These are phyloP conservation scores for Anhinga anhinga DNA, from an alignment of 2,113 vertebrate genomes.

Conservation along the genomic window DNA sequence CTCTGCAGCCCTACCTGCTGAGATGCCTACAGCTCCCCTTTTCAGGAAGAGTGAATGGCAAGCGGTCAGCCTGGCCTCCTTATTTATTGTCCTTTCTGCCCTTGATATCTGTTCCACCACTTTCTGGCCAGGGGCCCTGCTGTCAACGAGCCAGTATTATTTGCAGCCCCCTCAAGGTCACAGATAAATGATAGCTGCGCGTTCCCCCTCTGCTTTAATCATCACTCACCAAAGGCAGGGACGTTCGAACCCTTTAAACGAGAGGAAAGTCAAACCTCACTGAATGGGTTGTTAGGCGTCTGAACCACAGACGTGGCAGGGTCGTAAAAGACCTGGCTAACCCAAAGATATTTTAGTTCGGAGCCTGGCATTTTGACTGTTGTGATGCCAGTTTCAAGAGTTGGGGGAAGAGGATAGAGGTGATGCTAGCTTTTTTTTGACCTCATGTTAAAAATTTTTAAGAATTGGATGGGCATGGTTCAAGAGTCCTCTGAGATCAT, in stretches of 20 bases:
- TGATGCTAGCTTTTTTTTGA: background rate
- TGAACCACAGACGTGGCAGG: background rate
- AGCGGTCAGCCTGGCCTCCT: background rate
- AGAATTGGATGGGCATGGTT: rapidly evolving
- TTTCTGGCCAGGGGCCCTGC: background rate
- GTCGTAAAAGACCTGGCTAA: background rate
- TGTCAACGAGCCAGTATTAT: background rate
- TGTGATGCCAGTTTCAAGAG: background rate
- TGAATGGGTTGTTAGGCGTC: background rate
- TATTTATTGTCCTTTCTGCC: background rate
- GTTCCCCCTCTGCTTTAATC: background rate
- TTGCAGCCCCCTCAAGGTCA: background rate
- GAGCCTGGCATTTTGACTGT: background rate
- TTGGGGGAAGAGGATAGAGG: background rate
- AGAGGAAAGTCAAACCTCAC: background rate
- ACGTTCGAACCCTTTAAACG: rapidly evolving
- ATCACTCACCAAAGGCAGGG: background rate
- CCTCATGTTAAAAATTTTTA: background rate
- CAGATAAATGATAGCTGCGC: background rate
- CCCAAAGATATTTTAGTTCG: background rate
- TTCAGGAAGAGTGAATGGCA: background rate
- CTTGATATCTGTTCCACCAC: background rate
- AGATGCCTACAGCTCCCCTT: background rate
- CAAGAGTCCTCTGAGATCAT: background rate
- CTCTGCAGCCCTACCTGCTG: background rate